These are phyloP conservation scores for Orbicella faveolata DNA, from an alignment of 64 coral and sea anemone genomes.

Conservation along the genomic window DNA sequence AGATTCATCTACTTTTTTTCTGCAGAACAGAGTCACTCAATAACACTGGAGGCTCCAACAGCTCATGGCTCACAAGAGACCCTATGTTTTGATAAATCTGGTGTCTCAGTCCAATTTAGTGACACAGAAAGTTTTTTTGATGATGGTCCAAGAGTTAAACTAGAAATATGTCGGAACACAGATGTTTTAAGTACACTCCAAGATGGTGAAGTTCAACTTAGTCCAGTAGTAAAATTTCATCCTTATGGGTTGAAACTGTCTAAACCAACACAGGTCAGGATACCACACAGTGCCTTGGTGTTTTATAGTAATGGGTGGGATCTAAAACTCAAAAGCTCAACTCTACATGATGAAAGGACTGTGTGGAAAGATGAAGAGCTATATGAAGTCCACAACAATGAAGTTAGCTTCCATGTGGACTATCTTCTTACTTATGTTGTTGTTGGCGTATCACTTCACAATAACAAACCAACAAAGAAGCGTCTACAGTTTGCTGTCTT, in stretches of 20 bases:
- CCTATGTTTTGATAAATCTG: slow-evolving; percentile 35
- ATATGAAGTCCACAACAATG: not conserved
- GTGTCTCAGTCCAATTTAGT: slow-evolving; percentile 28
- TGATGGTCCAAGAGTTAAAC: slow-evolving; percentile 21
- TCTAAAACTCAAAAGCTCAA: slow-evolving; percentile 8
- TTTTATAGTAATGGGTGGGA: slow-evolving; percentile 4
- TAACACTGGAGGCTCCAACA: slow-evolving; percentile 22
- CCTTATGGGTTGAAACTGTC: not conserved
- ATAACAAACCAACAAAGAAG: slow-evolving; percentile 49
- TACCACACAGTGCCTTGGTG: slow-evolving; percentile 52
- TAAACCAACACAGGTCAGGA: not conserved
- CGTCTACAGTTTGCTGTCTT: slow-evolving; percentile 49
- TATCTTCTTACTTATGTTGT: slow-evolving; percentile 39
- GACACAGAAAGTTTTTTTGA: not conserved
- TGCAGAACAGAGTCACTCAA: not conserved
- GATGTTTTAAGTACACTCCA: not conserved
- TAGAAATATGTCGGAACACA: slow-evolving; percentile 2
- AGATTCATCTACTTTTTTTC: not conserved
- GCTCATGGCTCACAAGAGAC: not conserved
- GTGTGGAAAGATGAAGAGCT: not conserved
- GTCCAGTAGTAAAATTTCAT: slow-evolving; percentile 50
- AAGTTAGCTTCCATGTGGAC: slow-evolving; percentile 7
- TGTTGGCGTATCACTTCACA: slow-evolving; percentile 8
- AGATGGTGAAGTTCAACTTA: slow-evolving; percentile 42
- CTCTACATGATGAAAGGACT: not conserved